Conservation (phyloP, 2,797 vertebrate genomes). For the Erithacus rubecula region DNA sequence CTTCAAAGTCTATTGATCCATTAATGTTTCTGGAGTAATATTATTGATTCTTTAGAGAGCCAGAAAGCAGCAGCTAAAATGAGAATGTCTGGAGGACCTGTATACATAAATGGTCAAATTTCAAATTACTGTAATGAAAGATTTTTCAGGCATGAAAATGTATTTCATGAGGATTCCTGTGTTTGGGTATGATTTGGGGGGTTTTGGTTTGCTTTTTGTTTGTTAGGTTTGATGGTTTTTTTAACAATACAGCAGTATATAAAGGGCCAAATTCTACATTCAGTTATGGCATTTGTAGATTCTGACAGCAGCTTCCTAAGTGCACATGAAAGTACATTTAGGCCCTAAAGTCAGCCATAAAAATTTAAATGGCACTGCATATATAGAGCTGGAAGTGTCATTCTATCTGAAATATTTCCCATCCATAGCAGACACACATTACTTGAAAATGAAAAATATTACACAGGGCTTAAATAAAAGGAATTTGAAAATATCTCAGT, state of each 20-base stretch:
- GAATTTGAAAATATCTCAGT: not conserved
- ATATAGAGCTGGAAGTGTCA: not conserved
- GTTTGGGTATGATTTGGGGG: not conserved
- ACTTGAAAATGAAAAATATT: not conserved
- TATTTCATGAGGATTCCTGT: not conserved
- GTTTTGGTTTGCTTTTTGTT: not conserved
- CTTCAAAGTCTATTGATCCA: conserved; percentile 52
- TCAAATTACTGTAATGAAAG: not conserved
- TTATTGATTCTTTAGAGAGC: conserved; percentile 9
- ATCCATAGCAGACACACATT: not conserved
- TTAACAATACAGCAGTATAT: not conserved
- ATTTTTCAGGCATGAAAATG: not conserved
- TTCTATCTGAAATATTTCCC: conserved; percentile 17
- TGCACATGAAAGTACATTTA: not conserved
- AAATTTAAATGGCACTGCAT: not conserved
- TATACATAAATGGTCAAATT: conserved; percentile 4
- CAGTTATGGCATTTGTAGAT: not conserved
- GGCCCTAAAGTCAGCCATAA: not conserved
- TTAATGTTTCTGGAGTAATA: conserved; percentile 25
- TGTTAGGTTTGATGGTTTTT: not conserved
- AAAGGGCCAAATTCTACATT: not conserved
- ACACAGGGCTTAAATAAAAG: not conserved
- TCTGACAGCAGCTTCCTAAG: not conserved
- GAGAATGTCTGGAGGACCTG: not conserved
- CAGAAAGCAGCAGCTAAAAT: conserved; percentile 27